phyloP scores from a whole-genome alignment of 2,888 invertebrate genomes.

The Acleris laterana region DNA sequence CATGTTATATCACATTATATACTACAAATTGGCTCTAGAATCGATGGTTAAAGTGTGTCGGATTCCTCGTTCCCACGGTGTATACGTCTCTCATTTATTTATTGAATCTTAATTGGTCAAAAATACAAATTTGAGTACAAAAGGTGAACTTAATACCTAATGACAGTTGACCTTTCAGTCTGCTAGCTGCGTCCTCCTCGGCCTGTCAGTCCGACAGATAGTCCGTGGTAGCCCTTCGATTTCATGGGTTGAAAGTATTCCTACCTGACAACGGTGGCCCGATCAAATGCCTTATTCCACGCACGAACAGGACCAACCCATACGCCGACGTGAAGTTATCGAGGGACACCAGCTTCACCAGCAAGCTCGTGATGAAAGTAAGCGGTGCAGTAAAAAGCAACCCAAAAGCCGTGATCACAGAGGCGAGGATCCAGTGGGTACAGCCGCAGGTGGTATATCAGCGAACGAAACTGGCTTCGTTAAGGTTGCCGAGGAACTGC shows the following conservation, averaged over 20 bases:
- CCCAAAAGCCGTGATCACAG: slow-evolving; percentile 90
- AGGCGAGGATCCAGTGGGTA: slow-evolving; percentile 77
- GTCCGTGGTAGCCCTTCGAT: too few species aligned
- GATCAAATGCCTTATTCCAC: slow-evolving; percentile 95
- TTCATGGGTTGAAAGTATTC: slow-evolving; percentile 10
- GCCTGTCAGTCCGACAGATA: too few species aligned
- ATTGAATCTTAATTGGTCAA: too few species aligned
- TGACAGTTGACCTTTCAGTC: too few species aligned
- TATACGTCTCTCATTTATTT: too few species aligned
- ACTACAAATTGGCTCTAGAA: too few species aligned
- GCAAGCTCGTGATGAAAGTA: slow-evolving; percentile 94
- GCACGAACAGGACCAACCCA: slow-evolving; percentile 93
- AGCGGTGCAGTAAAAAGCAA: slow-evolving; percentile 96
- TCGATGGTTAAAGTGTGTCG: too few species aligned
- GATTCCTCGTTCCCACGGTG: too few species aligned
- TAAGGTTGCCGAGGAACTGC: slow-evolving; percentile 92
- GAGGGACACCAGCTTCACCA: slow-evolving; percentile 94
- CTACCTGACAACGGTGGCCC: slow-evolving; percentile 96
- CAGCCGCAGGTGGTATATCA: slow-evolving; percentile 83
- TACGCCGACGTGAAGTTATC: slow-evolving; percentile 97
- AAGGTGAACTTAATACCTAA: too few species aligned
- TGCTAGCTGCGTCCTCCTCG: too few species aligned
- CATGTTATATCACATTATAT: too few species aligned
- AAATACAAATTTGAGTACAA: too few species aligned
- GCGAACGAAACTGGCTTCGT: slow-evolving; percentile 90